Conservation (phyloP, 2,113 vertebrate genomes). For the Cariama cristata region DNA sequence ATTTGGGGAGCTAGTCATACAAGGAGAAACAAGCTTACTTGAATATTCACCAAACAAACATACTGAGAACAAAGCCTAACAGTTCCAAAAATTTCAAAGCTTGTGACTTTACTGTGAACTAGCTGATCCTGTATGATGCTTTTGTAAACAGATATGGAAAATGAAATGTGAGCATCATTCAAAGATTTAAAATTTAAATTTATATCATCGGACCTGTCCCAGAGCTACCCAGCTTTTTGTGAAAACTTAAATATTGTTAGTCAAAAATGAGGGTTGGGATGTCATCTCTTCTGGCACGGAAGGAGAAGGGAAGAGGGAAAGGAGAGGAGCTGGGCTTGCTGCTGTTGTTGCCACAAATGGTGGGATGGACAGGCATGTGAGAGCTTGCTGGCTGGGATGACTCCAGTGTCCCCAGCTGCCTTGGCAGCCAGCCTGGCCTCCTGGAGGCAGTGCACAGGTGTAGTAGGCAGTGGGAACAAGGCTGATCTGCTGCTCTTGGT, state of each 20-base stretch:
- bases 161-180: not conserved
- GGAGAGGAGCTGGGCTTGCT: not conserved
- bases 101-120: not conserved
- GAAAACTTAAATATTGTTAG: not conserved
- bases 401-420: not conserved
- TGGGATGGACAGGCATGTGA: not conserved
- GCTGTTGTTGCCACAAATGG: not conserved
- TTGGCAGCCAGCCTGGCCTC: not conserved
- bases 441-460: not conserved
- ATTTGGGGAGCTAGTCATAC: not conserved
- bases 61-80: not conserved
- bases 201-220: not conserved
- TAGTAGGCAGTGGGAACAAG: no score
- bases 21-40: not conserved
- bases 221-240: not conserved
- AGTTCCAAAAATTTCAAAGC: not conserved
- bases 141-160: not conserved
- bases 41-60: not conserved
- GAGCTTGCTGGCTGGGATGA: accelerated
- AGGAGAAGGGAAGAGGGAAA: not conserved
- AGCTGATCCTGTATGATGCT: not conserved
- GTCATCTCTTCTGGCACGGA: not conserved
- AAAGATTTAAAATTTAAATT: not conserved
- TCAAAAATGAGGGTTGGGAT: not conserved
- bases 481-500: not conserved